Conservation (phyloP, 2,113 vertebrate genomes). For the Paracanthobrama guichenoti region DNA sequence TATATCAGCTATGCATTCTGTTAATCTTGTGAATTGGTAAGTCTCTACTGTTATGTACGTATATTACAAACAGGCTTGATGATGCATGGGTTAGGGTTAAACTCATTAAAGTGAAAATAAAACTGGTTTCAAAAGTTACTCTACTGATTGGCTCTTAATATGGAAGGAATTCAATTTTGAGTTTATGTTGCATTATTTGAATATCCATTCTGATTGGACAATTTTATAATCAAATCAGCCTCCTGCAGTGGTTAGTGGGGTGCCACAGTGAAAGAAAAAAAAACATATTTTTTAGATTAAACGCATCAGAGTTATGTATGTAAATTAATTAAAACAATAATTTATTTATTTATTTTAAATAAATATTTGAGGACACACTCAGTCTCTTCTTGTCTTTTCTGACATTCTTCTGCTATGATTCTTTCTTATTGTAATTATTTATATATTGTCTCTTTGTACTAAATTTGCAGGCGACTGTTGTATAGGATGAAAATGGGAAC, state of each 20-base stretch:
- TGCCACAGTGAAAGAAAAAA: too few relatives aligned
- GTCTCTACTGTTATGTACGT: background rate
- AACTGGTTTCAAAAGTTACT: background rate
- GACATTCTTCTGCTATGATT: background rate
- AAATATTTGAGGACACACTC: background rate
- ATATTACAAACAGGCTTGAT: background rate
- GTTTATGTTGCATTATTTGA: background rate
- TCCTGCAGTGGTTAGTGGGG: background rate
- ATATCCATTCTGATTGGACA: background rate
- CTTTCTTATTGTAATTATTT: background rate
- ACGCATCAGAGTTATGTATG: background rate
- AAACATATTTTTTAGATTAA: too few relatives aligned
- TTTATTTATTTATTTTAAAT: background rate
- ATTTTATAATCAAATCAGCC: background rate
- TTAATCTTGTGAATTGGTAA: too few relatives aligned
- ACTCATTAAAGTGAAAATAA: background rate
- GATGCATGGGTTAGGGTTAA: too few relatives aligned
- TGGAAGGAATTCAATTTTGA: background rate
- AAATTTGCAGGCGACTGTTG: slow-evolving; percentile 77
- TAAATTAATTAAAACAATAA: background rate
- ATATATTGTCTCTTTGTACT: background rate
- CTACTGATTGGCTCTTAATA: background rate
- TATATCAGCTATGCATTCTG: too few relatives aligned
- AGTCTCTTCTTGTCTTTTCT: background rate
- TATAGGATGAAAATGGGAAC: slow-evolving; percentile 83